phyloP scores from a whole-genome alignment of 2,797 vertebrate genomes.

The Falco rusticolus region DNA sequence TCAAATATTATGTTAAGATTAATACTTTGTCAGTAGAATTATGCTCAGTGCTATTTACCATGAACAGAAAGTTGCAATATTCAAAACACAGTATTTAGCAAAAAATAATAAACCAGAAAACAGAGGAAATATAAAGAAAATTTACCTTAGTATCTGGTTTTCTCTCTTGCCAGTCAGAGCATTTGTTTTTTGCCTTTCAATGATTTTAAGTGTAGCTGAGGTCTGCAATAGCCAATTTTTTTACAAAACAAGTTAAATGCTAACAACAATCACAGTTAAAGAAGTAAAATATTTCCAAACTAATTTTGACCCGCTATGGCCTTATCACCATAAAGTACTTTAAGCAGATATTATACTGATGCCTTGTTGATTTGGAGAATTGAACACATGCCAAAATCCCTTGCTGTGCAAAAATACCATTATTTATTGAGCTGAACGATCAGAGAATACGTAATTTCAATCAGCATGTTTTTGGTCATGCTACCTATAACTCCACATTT shows the following conservation, averaged over 20 bases:
- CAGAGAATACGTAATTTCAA: not conserved
- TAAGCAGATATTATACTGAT: not conserved
- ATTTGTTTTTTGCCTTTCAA: slow-evolving; percentile 66
- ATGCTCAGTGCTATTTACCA: not conserved
- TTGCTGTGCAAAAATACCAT: not conserved
- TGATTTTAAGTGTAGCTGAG: slow-evolving; percentile 53
- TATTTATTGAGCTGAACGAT: not conserved
- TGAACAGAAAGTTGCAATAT: not conserved
- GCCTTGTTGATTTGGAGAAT: not conserved
- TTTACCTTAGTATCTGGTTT: slow-evolving; percentile 68
- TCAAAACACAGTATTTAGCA: not conserved
- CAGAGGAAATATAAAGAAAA: not conserved
- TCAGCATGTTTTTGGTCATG: not conserved
- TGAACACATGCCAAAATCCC: not conserved
- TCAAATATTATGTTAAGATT: not conserved
- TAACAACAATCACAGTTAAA: not conserved
- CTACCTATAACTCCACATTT: not conserved
- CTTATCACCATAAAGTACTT: not conserved
- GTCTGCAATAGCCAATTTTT: slow-evolving; percentile 66
- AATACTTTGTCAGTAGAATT: not conserved
- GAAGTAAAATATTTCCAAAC: not conserved
- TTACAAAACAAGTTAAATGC: slow-evolving; percentile 30
- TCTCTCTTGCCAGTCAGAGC: slow-evolving; percentile 59
- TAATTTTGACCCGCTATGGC: not conserved
- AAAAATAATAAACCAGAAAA: not conserved